Evolutionary conservation across 2,797 vertebrate species (phyloP), one percentile per base, ranked within the genome.

Genomic region (Falco cherrug): DNA sequence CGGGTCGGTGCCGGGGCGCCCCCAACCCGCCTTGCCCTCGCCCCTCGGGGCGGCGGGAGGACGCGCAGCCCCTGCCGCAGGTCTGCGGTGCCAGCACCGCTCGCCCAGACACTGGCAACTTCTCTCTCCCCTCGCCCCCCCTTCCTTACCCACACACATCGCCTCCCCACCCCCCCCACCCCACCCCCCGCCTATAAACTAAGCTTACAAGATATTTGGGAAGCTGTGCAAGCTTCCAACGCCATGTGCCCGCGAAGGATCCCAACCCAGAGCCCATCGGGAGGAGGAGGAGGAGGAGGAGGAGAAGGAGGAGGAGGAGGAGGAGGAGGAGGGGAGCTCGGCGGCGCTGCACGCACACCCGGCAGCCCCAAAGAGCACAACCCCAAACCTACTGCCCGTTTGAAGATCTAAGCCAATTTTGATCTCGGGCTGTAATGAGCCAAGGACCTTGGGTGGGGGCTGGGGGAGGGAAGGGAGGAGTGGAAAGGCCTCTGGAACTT

Each of bases 401-500:
- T 88, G 96, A 94, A 96, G 96, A 97, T 95, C 96, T 97, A 96
- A 98, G 98, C 97, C 97, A 97, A 97, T 98, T 98, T 98, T 97
- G 98, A 97, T 98, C 95, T 97, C 41, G 85, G 97, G 87, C 96
- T 95, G 91, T 97, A 97, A 97, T 97, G 98, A 98, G 97, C 94
- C 97, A 95, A 90, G 90, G 89, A 88, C 84, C 63, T 84, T 54
- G 96, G 96, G 94, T 91, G 93, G 96, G 92, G 94, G 94, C 87
- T 89, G 92, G 93, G 89, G 89, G 87, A 76, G 89, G 87, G 77
- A 89, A 79, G 59, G 74, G 92, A 87, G 96, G 96, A 96, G 97
- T 96, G 97, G 96, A 97, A 98, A 96, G 95, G 98, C 97, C 98
- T 97, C 98, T 97, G 98, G 97, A 98, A 98, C 98, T 99, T 98